phyloP scores from a whole-genome alignment of 2,888 invertebrate species.

The Octonoba sinensis region DNA sequence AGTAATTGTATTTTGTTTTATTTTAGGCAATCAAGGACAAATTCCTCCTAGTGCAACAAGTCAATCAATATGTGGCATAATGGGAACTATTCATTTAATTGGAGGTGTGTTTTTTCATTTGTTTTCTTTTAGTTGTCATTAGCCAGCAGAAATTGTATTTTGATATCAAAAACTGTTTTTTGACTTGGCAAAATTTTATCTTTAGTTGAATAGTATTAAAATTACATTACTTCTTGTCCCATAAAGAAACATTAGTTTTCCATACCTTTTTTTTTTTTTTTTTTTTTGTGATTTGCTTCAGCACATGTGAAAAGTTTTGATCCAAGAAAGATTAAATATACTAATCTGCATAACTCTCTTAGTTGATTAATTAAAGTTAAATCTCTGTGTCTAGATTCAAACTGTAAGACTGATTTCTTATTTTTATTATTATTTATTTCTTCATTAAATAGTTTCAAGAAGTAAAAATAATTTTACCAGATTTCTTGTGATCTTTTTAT shows the following conservation, averaged over 20 bases:
- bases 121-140: neutral
- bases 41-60: slow-evolving; percentile 77
- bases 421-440: too few species aligned
- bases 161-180: neutral
- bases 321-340: too few species aligned
- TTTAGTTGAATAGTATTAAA: neutral
- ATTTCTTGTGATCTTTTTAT: neutral
- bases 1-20: too few species aligned
- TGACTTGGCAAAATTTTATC: neutral
- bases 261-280: neutral
- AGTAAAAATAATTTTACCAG: neutral
- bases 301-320: too few species aligned
- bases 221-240: neutral
- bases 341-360: too few species aligned
- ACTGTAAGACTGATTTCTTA: too few species aligned
- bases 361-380: too few species aligned
- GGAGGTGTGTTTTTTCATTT: slow-evolving; percentile 73
- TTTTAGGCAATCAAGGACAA: slow-evolving; percentile 75
- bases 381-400: too few species aligned
- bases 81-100: slow-evolving; percentile 86
- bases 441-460: neutral
- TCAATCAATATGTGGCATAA: slow-evolving; percentile 83
- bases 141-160: neutral
- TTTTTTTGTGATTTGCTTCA: too few species aligned
- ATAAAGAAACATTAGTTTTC: neutral